Evolutionary conservation across 1,140 invertebrate genomes (phyloP).

Genomic region (Ctenoplectra terminalis): DNA sequence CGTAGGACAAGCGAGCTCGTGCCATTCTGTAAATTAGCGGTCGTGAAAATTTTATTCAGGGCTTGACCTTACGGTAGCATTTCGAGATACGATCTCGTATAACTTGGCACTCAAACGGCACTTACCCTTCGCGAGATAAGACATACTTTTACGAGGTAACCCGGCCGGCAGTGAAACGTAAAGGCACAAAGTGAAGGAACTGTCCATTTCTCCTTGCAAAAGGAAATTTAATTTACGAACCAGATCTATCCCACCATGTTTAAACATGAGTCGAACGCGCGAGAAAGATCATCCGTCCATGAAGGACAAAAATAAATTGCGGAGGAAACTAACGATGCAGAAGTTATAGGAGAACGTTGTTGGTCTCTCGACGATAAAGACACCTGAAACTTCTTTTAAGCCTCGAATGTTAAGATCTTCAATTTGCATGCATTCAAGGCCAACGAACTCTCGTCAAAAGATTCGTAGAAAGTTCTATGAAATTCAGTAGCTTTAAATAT

Average conservation of each 20-base stretch:
- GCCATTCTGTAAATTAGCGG: conserved; percentile 21
- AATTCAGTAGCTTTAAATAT: not conserved
- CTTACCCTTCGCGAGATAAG: conserved; percentile 44
- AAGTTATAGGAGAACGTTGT: not conserved
- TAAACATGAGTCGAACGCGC: conserved; percentile 12
- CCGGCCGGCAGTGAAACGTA: conserved; percentile 12
- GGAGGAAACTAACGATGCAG: not conserved
- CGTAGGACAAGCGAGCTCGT: not conserved
- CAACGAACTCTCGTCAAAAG: not conserved
- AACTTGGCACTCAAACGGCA: conserved; percentile 26
- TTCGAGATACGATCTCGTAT: conserved; percentile 37
- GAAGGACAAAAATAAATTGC: conserved; percentile 7
- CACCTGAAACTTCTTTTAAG: not conserved
- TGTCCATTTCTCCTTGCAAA: not conserved
- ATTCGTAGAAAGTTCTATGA: not conserved
- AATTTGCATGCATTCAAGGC: not conserved
- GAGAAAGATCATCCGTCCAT: not conserved
- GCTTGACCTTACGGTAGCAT: conserved; percentile 21
- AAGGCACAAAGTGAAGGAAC: conserved; percentile 7
- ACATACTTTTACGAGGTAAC: conserved; percentile 39
- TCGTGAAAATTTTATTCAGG: conserved; percentile 42
- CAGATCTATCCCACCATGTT: not conserved
- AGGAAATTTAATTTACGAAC: conserved; percentile 34
- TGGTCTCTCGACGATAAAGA: not conserved
- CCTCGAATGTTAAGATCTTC: not conserved